phyloP scores from a whole-genome alignment of 2,888 invertebrate genomes.

The Volucella zonaria region DNA sequence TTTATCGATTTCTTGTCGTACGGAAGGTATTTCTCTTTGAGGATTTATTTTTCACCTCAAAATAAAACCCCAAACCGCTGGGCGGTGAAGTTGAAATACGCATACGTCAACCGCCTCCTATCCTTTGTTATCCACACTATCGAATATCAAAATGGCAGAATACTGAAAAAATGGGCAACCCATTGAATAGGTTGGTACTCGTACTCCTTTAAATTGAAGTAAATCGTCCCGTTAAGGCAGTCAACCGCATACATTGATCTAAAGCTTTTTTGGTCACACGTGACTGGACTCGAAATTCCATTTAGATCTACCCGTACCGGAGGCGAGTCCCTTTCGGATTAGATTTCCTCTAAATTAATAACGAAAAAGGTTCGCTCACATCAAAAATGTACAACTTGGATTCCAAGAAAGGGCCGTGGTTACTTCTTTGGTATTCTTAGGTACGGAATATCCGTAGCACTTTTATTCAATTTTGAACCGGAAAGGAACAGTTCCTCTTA shows the following conservation, averaged over 20 bases:
- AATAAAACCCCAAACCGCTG: too few relatives aligned
- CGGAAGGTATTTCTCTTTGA: too few relatives aligned
- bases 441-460: background rate
- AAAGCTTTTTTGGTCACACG: conserved; percentile 19
- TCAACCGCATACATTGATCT: conserved; percentile 21
- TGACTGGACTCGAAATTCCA: conserved; percentile 8
- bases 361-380: background rate
- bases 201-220: conserved; percentile 7
- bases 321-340: background rate
- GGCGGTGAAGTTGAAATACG: too few relatives aligned
- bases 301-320: background rate
- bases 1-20: too few relatives aligned
- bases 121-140: too few relatives aligned
- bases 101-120: too few relatives aligned
- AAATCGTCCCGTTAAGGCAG: conserved; percentile 14
- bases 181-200: background rate
- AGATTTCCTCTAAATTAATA: conserved; percentile 12
- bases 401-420: background rate
- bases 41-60: too few relatives aligned
- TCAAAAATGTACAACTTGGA: conserved; percentile 6
- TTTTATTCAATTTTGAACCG: conserved; percentile 14
- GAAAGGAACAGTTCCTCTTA: background rate
- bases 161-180: background rate
- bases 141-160: too few relatives aligned
- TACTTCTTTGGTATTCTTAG: background rate